Conservation (phyloP, 2,113 vertebrate species). For the Aleadryas rufinucha region DNA sequence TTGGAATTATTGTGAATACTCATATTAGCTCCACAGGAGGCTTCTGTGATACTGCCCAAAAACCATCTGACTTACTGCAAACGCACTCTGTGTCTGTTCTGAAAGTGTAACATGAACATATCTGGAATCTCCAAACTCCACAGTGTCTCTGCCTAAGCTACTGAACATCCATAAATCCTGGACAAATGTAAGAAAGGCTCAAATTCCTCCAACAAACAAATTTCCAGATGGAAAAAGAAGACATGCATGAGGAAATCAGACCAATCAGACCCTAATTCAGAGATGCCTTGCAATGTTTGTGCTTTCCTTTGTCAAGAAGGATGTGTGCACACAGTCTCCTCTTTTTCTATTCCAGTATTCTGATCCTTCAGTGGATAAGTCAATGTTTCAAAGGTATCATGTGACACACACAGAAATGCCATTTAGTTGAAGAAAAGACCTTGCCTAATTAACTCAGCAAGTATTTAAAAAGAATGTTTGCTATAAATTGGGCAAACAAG, state of each 20-base stretch:
- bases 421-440: neutral
- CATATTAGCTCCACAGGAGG: neutral
- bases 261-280: neutral
- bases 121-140: neutral
- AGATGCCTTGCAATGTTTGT: neutral
- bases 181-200: neutral
- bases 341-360: neutral
- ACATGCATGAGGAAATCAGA: neutral
- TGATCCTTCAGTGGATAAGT: neutral
- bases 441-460: neutral
- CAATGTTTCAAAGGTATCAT: neutral
- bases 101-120: neutral
- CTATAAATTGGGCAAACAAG: neutral
- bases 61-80: neutral
- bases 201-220: slow-evolving; percentile 1
- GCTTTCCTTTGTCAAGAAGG: neutral
- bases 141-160: neutral
- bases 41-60: neutral
- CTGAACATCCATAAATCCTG: slow-evolving; percentile 18
- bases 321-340: neutral
- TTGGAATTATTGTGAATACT: neutral
- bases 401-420: neutral
- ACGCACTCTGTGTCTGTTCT: neutral
- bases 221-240: slow-evolving; percentile 19
- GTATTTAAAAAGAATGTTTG: neutral